Base-by-base conservation (phyloP, 2,888 invertebrate species). In the Dorcus hopei region DNA sequence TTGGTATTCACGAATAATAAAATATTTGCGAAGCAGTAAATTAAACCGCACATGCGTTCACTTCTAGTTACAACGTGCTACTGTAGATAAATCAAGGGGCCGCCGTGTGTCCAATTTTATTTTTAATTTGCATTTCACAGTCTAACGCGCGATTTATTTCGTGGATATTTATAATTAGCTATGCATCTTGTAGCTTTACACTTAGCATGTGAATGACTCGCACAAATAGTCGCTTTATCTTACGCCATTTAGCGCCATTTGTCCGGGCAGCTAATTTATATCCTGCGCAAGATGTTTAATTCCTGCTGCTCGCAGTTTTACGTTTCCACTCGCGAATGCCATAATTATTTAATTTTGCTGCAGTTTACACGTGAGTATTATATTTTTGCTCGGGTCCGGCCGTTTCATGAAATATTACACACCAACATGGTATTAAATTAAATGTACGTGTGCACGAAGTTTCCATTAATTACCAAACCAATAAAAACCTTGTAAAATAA, bases 201-300 rank as follows among this genome's bases (percentile, higher is more conserved):
- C 65, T 65, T 64, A 66, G 66, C 63, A 66, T 65, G 67, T 64
- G 65, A 68, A 50, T 58, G 65, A 64, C 63, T 63, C 61, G 57
- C 61, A 59, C 60, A 63, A 66, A 65, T 65, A 63, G 60, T 55
- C 62, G 59, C 65, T 68, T 68, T 65, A 67, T 66, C 67, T 69
- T 64, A 57, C 56, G 64, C 60, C 65, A 68, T 67, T 71, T 68
- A 69, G 61, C 65, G 66, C 68, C 68, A 65, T 68, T 66, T 66
- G 64, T 64, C 63, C 52, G 61, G 65, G 59, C 67, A 65, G 63
- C 61, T 68, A 68, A 69, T 70, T 68, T 70, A 69, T 70, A 67
- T 70, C 66, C 64, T 62, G 64, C 65, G 59, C 63, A 62, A 65
- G 63, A 67, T 66, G 62, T 62, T 68, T 64, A 61, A 65, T 67